Conservation (phyloP, 2,888 invertebrate genomes). For the Blera fallax region DNA sequence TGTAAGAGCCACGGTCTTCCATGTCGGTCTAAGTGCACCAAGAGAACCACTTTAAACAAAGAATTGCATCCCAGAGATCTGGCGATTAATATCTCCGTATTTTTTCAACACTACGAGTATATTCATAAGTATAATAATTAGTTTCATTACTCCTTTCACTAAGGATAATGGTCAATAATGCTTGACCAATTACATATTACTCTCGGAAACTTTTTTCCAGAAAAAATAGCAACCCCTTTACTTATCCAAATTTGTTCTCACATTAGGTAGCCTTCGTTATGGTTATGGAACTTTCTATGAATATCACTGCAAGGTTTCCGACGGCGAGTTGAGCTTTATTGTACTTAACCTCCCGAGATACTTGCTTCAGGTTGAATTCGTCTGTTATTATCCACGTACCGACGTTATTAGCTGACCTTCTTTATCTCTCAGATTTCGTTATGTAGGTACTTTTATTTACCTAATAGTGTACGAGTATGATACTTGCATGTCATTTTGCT, state of each 20-base stretch:
- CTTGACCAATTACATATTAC: background rate
- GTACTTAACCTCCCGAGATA: conserved; percentile 15
- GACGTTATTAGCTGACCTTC: conserved; percentile 24
- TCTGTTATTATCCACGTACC: background rate
- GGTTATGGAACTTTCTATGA: background rate
- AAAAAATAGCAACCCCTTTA: background rate
- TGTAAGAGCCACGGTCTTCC: no score
- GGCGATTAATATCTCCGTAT: no score
- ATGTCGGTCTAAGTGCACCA: no score
- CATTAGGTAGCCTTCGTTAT: conserved; percentile 7
- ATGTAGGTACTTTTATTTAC: background rate
- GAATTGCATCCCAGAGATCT: no score
- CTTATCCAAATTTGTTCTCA: background rate
- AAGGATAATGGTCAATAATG: background rate
- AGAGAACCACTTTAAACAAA: no score
- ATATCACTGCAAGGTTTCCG: background rate
- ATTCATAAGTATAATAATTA: background rate
- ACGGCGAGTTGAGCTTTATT: background rate
- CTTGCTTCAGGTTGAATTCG: background rate
- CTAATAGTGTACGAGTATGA: background rate
- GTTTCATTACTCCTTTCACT: background rate
- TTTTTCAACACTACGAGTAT: background rate
- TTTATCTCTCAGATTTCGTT: conserved; percentile 11
- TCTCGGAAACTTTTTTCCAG: background rate
- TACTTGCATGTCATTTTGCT: conserved; percentile 5